Percentiles rank a stretch among this genome's conserved stretches.
phyloP scores from a whole-genome alignment of 2,797 vertebrate species.

The Pipistrellus pipistrellus region DNA sequence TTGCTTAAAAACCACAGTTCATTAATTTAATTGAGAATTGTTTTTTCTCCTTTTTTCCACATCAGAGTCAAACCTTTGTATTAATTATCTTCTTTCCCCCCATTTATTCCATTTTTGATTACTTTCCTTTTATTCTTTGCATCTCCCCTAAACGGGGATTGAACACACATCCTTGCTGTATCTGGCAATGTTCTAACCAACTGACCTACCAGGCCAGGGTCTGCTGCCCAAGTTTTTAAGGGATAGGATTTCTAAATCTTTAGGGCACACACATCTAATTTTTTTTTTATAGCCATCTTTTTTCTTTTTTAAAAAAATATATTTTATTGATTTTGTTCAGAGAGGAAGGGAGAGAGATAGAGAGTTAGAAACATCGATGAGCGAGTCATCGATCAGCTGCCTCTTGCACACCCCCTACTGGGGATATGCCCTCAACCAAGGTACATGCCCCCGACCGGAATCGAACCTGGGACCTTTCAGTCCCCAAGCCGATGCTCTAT shows the following conservation, averaged over 20 bases:
- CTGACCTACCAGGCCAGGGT: not conserved
- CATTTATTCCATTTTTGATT: not conserved
- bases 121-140: constrained; percentile 36
- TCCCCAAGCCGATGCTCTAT: no score
- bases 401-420: no score
- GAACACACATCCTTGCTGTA: not conserved
- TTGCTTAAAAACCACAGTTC: not conserved
- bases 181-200: not conserved
- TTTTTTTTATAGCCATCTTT: not conserved
- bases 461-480: no score
- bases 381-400: no score
- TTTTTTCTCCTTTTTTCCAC: constrained; percentile 9
- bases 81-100: not conserved
- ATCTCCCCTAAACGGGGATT: not conserved
- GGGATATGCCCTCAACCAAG: no score
- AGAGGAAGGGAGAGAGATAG: no score
- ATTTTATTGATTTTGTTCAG: no score
- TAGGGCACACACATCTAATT: not conserved
- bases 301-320: no score
- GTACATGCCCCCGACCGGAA: no score
- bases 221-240: not conserved
- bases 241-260: not conserved
- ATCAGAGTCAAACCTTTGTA: not conserved
- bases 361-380: no score
- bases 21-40: not conserved